These are phyloP conservation scores for Agonopterix subpropinquella DNA, from an alignment of 2,888 invertebrate genomes.

Conservation along the genomic window DNA sequence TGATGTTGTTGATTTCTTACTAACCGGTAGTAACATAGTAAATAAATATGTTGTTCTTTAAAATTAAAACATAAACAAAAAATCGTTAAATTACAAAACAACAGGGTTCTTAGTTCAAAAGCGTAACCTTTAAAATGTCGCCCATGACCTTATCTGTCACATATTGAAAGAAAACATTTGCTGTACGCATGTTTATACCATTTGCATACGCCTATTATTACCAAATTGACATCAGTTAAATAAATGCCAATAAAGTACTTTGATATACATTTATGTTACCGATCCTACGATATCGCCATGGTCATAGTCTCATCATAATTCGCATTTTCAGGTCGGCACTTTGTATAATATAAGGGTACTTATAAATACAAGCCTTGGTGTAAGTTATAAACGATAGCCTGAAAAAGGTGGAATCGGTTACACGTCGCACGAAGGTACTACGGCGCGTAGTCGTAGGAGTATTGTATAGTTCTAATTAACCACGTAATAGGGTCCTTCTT, in stretches of 20 bases:
- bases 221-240: slow-evolving; percentile 26
- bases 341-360: slow-evolving; percentile 3
- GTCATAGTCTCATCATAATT: slow-evolving; percentile 10
- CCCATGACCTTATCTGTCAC: slow-evolving; percentile 5
- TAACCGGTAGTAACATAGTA: too few relatives aligned
- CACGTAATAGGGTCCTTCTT: too few relatives aligned
- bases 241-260: slow-evolving; percentile 25
- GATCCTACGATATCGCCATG: slow-evolving; percentile 9
- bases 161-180: neutral
- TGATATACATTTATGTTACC: slow-evolving; percentile 11
- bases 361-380: neutral
- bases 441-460: too few relatives aligned
- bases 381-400: too few relatives aligned
- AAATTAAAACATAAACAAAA: too few relatives aligned
- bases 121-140: neutral
- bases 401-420: too few relatives aligned
- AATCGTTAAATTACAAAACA: too few relatives aligned
- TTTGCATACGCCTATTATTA: slow-evolving; percentile 24
- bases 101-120: too few relatives aligned
- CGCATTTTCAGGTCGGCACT: slow-evolving; percentile 4
- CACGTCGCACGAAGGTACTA: too few relatives aligned
- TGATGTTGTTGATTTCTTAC: too few relatives aligned
- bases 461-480: too few relatives aligned
- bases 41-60: too few relatives aligned
- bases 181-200: neutral